Evolutionary conservation across 2,797 vertebrate genomes (phyloP).

Genomic region (Epinephelus awoara): DNA sequence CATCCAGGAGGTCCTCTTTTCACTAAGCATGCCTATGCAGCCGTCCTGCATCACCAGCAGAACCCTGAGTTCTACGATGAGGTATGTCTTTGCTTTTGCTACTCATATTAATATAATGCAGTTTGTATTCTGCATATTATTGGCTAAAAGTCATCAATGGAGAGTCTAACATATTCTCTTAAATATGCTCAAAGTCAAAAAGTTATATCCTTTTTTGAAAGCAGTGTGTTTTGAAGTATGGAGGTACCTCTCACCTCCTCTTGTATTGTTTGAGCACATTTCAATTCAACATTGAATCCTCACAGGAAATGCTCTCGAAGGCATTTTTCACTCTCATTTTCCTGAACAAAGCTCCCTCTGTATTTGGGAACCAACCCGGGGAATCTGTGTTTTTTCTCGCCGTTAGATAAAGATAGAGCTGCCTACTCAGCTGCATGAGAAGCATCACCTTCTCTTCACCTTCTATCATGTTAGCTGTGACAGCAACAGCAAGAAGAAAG

Average conservation of each 20-base stretch:
- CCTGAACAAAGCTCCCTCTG: constrained; percentile 26
- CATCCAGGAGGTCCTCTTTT: constrained; percentile 92
- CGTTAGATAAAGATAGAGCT: constrained; percentile 95
- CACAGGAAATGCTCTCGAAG: constrained; percentile 10
- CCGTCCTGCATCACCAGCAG: constrained; percentile 97
- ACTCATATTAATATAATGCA: not conserved
- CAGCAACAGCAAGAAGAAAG: constrained; percentile 96
- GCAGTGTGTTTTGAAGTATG: constrained; percentile 8
- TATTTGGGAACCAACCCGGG: constrained; percentile 17
- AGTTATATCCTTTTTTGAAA: not conserved
- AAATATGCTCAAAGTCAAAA: not conserved
- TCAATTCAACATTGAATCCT: not conserved
- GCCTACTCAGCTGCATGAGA: constrained; percentile 95
- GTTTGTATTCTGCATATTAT: not conserved
- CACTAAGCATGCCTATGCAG: constrained; percentile 90
- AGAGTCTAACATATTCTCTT: not conserved
- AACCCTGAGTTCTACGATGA: constrained; percentile 99
- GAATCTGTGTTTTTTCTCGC: constrained; percentile 24
- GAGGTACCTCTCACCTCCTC: not conserved
- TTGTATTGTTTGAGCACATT: constrained; percentile 15
- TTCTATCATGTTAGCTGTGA: constrained; percentile 98
- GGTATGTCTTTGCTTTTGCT: constrained; percentile 79
- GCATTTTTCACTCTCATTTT: constrained; percentile 21
- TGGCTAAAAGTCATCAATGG: not conserved
- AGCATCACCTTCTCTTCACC: constrained; percentile 96